These are phyloP conservation scores for Gulo gulo DNA, from an alignment of 2,113 vertebrate species.

Conservation along the genomic window DNA sequence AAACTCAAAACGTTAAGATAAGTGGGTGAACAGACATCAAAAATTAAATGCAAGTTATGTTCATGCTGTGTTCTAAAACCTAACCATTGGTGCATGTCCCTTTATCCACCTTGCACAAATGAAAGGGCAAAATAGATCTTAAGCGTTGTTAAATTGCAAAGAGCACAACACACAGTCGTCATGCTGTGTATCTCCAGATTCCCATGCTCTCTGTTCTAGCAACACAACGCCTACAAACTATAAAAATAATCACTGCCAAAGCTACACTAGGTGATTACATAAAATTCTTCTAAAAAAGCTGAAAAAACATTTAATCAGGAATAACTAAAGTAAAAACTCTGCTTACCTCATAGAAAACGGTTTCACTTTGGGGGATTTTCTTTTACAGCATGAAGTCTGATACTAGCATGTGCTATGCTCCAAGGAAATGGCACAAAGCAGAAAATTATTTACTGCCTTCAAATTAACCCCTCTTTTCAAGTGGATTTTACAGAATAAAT, in stretches of 20 bases:
- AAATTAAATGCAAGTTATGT: background rate
- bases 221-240: conserved; percentile 71
- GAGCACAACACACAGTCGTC: conserved; percentile 54
- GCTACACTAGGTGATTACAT: conserved; percentile 56
- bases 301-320: conserved; percentile 23
- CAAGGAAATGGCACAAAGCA: conserved; percentile 41
- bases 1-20: conserved; percentile 29
- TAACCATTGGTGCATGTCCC: conserved; percentile 5
- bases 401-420: background rate
- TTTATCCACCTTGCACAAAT: conserved; percentile 53
- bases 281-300: conserved; percentile 65
- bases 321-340: background rate
- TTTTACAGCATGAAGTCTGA: background rate
- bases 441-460: background rate
- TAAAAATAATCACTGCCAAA: conserved; percentile 74
- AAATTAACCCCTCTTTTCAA: conserved; percentile 20
- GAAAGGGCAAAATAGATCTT: conserved; percentile 48
- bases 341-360: conserved; percentile 48
- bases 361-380: background rate
- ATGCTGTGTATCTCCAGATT: conserved; percentile 46
- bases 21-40: conserved; percentile 43
- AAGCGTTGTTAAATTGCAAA: conserved; percentile 50
- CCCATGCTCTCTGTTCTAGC: conserved; percentile 66
- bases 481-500: background rate
- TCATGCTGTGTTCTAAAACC: background rate